Conservation (phyloP, 2,797 vertebrate genomes). For the Mormyrops boulengeri region DNA sequence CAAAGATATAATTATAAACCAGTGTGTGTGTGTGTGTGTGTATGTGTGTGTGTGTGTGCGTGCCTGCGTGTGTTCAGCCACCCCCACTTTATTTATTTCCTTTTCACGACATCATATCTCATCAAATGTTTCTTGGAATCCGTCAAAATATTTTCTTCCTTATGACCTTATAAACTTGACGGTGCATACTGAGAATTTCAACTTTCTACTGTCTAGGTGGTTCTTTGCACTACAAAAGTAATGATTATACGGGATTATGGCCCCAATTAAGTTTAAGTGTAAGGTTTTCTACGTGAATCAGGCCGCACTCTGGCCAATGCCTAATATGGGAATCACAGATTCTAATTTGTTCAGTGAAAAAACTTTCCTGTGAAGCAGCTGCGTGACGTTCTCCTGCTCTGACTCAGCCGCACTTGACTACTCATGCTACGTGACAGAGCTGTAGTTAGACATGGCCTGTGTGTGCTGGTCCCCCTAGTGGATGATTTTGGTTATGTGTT, state of each 20-base stretch:
- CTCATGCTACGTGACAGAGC: constrained; percentile 16
- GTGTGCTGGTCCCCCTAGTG: constrained; percentile 3
- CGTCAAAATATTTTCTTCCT: background rate
- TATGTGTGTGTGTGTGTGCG: background rate
- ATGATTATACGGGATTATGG: background rate
- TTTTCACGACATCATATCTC: background rate
- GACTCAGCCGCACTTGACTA: constrained; percentile 2
- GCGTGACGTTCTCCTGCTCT: background rate
- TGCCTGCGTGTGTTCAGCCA: background rate
- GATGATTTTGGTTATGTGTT: background rate
- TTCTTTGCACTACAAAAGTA: background rate
- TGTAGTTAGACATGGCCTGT: background rate
- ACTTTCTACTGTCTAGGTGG: background rate
- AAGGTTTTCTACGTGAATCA: background rate
- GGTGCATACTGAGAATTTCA: background rate
- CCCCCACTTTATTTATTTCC: background rate
- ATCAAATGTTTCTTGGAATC: background rate
- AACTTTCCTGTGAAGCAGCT: background rate
- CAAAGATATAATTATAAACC: background rate
- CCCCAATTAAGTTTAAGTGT: background rate
- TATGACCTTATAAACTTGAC: background rate
- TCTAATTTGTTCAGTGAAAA: background rate
- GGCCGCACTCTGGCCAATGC: background rate
- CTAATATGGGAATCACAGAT: constrained; percentile 14
- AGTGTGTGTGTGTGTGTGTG: too few relatives aligned